A percentile compares a stretch with the other conserved stretches of the same genome.
phyloP scores from a whole-genome alignment of 2,888 invertebrate genomes.

The Drepana falcataria region DNA sequence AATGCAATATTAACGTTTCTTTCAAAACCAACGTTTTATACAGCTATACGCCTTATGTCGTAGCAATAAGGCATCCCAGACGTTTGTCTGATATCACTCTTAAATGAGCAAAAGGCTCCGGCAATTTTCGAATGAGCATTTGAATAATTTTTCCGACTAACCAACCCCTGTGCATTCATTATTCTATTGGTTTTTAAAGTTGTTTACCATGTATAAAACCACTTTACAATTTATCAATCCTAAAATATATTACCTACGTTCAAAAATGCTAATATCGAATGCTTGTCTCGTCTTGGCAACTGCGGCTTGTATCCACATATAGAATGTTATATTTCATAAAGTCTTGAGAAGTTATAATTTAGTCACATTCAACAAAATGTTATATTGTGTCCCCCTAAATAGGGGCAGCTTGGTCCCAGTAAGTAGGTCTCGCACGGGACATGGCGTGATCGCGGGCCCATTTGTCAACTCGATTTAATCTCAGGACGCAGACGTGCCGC shows the following conservation, averaged over 20 bases:
- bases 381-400: background rate
- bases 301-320: too few species aligned
- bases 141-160: background rate
- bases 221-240: too few species aligned
- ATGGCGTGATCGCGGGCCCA: slow-evolving; percentile 27
- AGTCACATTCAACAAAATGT: background rate
- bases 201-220: too few species aligned
- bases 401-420: slow-evolving; percentile 6
- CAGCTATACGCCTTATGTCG: slow-evolving; percentile 17
- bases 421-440: slow-evolving; percentile 16
- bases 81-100: background rate
- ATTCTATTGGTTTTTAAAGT: too few species aligned
- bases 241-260: too few species aligned
- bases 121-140: background rate
- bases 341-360: too few species aligned
- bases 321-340: too few species aligned
- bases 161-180: too few species aligned
- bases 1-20: slow-evolving; percentile 15
- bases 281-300: too few species aligned
- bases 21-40: background rate
- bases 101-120: background rate
- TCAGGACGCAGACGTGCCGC: slow-evolving; percentile 27
- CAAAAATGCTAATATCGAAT: too few species aligned
- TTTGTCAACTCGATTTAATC: slow-evolving; percentile 32
- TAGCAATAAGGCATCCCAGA: background rate